These are phyloP conservation scores for Nannospalax galili DNA, from an alignment of 2,113 vertebrate species.

Conservation along the genomic window DNA sequence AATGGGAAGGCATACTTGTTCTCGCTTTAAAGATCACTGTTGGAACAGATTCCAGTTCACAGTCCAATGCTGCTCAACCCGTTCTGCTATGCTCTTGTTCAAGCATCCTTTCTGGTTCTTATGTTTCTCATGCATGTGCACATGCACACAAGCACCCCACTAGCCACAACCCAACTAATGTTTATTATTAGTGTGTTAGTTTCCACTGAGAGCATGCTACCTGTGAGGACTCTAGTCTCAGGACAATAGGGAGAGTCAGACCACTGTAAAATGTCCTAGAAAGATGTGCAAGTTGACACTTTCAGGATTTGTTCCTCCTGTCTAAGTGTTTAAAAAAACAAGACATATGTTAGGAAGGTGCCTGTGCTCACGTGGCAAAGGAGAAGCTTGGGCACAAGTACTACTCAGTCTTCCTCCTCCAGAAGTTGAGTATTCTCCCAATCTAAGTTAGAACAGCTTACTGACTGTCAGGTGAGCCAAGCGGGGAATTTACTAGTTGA, in stretches of 20 bases:
- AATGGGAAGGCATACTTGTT: background rate
- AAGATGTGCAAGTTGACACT: conserved; percentile 51
- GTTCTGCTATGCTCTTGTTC: background rate
- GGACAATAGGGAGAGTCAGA: conserved; percentile 44
- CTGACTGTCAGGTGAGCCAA: background rate
- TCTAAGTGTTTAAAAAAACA: conserved; percentile 51
- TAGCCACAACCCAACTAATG: background rate
- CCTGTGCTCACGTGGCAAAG: background rate
- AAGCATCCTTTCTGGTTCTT: conserved; percentile 53
- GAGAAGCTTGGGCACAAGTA: background rate
- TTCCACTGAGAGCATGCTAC: conserved; percentile 18
- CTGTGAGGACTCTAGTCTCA: conserved; percentile 57
- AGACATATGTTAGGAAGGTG: conserved; percentile 8
- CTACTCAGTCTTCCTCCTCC: background rate
- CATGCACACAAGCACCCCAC: background rate
- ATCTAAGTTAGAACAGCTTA: background rate
- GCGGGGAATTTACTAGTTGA: conserved; percentile 1
- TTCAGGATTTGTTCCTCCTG: conserved; percentile 52
- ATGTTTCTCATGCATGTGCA: background rate
- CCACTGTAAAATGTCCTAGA: conserved; percentile 52
- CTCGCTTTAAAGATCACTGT: background rate
- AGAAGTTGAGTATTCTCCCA: background rate
- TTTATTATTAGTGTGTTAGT: conserved; percentile 18
- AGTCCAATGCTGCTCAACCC: background rate
- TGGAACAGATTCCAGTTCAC: background rate